Evolutionary conservation across 2,113 vertebrate species (phyloP).

Genomic region (Choloepus hoffmanni): DNA sequence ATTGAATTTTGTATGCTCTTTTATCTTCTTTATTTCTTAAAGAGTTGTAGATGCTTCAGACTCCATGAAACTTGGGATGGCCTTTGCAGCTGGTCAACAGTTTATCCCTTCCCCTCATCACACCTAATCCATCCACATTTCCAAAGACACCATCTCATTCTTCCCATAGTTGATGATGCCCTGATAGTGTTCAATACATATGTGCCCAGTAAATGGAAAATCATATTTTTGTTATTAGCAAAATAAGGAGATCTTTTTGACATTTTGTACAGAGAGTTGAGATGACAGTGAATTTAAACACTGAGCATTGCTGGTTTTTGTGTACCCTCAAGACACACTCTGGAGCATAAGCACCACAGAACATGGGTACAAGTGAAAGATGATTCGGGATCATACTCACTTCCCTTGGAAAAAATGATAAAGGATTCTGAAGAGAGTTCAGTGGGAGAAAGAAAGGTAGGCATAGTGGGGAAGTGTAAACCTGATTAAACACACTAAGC

Average conservation of each 20-base stretch:
- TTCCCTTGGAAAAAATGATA: not conserved
- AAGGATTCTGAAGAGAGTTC: not conserved
- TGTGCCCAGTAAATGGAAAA: not conserved
- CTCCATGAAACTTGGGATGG: not conserved
- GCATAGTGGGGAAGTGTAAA: not conserved
- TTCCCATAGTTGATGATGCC: too few species aligned
- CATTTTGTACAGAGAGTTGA: not conserved
- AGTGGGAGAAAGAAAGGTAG: not conserved
- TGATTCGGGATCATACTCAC: not conserved
- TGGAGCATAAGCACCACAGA: not conserved
- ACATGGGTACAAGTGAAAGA: not conserved
- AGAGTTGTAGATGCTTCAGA: not conserved
- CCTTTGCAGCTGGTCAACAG: not conserved
- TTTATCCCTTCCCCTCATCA: not conserved
- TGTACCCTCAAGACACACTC: too few species aligned
- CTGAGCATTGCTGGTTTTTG: not conserved
- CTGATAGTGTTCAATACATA: not conserved
- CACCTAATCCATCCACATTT: not conserved
- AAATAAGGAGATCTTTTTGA: not conserved
- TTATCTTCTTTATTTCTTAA: too few species aligned
- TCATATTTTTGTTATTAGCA: not conserved
- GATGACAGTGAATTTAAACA: not conserved
- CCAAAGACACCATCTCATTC: not conserved
- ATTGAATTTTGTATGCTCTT: too few species aligned
- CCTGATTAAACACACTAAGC: not conserved